These are phyloP conservation scores for Kryptopterus vitreolus DNA, from an alignment of 2,797 vertebrate genomes.

Conservation along the genomic window DNA sequence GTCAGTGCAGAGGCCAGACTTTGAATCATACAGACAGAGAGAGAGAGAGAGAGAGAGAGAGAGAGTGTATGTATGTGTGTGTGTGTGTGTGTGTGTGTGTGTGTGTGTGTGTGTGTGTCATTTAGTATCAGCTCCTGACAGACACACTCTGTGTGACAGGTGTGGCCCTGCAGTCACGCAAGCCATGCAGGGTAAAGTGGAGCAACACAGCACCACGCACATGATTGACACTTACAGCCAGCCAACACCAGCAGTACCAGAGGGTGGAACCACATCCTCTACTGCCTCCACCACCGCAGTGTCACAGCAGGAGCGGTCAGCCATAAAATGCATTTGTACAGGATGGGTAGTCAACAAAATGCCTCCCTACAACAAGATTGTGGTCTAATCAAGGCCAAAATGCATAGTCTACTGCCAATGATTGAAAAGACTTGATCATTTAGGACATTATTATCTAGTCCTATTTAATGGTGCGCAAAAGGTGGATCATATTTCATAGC, in stretches of 20 bases:
- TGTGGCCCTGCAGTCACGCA: slow-evolving; percentile 73
- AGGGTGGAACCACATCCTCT: slow-evolving; percentile 42
- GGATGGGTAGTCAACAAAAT: slow-evolving; percentile 29
- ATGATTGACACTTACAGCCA: slow-evolving; percentile 54
- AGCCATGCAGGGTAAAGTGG: slow-evolving; percentile 41
- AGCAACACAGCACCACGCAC: slow-evolving; percentile 39
- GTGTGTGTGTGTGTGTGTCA: slow-evolving; percentile 36
- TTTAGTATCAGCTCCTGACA: slow-evolving; percentile 45
- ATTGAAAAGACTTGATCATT: background rate
- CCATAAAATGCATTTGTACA: slow-evolving; percentile 34
- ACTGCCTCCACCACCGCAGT: slow-evolving; percentile 45
- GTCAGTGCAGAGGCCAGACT: slow-evolving; percentile 12
- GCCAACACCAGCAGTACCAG: slow-evolving; percentile 58
- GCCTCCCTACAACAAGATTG: slow-evolving; percentile 13
- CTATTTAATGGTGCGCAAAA: background rate
- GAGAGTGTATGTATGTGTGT: background rate
- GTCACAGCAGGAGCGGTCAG: slow-evolving; percentile 41
- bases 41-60: slow-evolving; percentile 7
- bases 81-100: background rate
- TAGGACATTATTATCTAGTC: too few relatives aligned
- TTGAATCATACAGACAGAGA: slow-evolving; percentile 34
- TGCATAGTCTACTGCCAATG: background rate
- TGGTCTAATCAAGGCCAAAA: background rate
- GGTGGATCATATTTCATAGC: background rate
- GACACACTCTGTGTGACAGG: slow-evolving; percentile 67